A percentile compares a stretch with the other conserved stretches of the same genome.
phyloP scores from a whole-genome alignment of 2,797 vertebrate species.

The Bovichtus variegatus region DNA sequence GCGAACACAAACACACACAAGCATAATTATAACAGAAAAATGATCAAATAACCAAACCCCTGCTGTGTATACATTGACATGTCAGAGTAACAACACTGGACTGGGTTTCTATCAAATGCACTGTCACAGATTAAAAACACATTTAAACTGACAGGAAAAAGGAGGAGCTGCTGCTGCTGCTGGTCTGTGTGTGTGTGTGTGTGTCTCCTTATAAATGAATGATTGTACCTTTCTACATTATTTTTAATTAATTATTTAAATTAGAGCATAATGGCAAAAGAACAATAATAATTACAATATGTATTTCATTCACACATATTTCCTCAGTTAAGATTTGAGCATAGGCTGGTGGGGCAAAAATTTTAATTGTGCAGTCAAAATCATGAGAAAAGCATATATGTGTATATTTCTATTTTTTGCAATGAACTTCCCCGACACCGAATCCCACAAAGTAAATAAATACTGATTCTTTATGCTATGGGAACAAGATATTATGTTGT shows the following conservation, averaged over 20 bases:
- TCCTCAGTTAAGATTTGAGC: background rate
- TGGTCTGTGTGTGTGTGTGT: too few relatives aligned
- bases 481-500: background rate
- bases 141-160: background rate
- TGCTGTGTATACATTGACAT: background rate
- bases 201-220: background rate
- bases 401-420: background rate
- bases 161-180: background rate
- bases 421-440: background rate
- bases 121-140: background rate
- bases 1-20: conserved; percentile 5
- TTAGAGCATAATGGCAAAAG: background rate
- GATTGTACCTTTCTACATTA: background rate
- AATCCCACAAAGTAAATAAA: background rate
- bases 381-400: background rate
- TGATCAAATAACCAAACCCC: background rate
- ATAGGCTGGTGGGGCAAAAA: background rate
- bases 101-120: conserved; percentile 33
- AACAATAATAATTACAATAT: background rate
- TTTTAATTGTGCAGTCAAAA: background rate
- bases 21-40: background rate
- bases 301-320: background rate
- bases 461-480: background rate
- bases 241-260: background rate
- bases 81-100: conserved; percentile 19